Evolutionary conservation across 2,888 invertebrate species (phyloP).

Genomic region (Argyra leucocephala): DNA sequence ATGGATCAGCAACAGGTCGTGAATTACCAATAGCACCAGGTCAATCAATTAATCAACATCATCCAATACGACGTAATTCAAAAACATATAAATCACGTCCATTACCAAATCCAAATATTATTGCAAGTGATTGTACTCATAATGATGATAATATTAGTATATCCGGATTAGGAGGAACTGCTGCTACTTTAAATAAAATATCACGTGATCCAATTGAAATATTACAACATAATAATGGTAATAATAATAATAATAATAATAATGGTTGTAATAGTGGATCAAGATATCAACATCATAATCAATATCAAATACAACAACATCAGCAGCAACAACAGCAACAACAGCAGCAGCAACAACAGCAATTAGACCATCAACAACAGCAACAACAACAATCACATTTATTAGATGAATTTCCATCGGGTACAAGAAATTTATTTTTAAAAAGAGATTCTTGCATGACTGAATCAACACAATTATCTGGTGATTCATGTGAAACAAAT

Average conservation of each 20-base stretch:
- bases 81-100: conserved; percentile 16
- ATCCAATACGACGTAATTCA: background rate
- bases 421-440: conserved; percentile 22
- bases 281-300: background rate
- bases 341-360: conserved; percentile 10
- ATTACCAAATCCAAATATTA: conserved; percentile 9
- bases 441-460: conserved; percentile 42
- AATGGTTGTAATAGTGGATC: background rate
- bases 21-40: conserved; percentile 27
- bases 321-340: conserved; percentile 13
- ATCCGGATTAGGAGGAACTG: background rate
- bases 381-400: conserved; percentile 9
- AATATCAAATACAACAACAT: conserved; percentile 21
- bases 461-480: conserved; percentile 40
- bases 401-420: conserved; percentile 18
- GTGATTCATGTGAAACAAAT: conserved; percentile 38
- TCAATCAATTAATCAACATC: conserved; percentile 24
- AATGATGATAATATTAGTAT: background rate
- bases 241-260: conserved; percentile 11
- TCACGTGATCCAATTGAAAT: background rate
- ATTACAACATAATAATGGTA: conserved; percentile 16
- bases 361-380: background rate
- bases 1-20: conserved; percentile 23
- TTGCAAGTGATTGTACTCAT: background rate
- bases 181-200: conserved; percentile 20